Evolutionary conservation across 2,113 vertebrate species (phyloP), one percentile per base, ranked within the genome.

Genomic region (Macrotus californicus): DNA sequence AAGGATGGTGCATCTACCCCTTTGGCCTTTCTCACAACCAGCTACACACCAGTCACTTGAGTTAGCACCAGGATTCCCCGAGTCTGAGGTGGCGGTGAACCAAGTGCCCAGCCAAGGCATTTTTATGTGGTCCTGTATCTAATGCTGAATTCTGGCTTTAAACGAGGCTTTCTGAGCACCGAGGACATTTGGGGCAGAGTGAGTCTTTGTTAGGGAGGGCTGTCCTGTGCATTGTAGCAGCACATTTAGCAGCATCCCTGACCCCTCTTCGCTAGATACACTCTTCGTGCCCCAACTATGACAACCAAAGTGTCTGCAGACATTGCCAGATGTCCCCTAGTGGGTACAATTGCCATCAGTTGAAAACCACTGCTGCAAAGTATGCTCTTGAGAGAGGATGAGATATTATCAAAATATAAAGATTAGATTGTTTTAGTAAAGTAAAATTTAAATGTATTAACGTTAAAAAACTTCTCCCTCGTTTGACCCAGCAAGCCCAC

Each of bases 391-490:
- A 67, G 26, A 85, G 48, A 77, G 16, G 43, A 64, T 69, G 39
- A 14, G 9, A 69, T 34, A 69, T 36, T 56, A 59, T 31, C 10
- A 76, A 90, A 87, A 81, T 52, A 48, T 4, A 83, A 70, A 66
- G n/a, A 79, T 52, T 50, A 39, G 24, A 34, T 50, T 54, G 41
- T 87, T 80, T 84, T 54, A 91, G n/a, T 69, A 18, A 94, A 87
- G 8, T 72, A 72, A 87, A 89, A 43, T 81, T 92, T 36, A 77
- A 69, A 82, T 79, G 3, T 77, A 64, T 67, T 43, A 48, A 91
- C 46, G 10, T 72, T 82, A 69, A 61, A 89, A 85, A 76, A 46
- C 39, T 41, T 52, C n/a, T 12, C n/a, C 5, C 39, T 36, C 34
- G 1, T 64, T 64, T 31, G 11, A 31, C 26, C 11, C 11, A 64